phyloP scores from a whole-genome alignment of 2,888 invertebrate genomes.

The Agriotes lineatus region DNA sequence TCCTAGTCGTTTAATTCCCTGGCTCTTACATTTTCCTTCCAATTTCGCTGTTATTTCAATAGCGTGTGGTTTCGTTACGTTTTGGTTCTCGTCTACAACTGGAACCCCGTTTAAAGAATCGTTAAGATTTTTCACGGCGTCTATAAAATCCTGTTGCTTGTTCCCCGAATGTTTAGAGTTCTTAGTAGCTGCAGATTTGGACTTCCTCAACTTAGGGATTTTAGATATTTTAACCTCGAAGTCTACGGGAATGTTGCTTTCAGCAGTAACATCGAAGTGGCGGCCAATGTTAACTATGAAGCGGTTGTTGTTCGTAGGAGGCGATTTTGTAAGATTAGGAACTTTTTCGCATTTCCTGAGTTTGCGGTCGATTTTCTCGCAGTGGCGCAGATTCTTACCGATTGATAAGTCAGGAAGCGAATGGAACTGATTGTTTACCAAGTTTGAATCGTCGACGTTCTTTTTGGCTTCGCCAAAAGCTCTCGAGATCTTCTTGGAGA shows the following conservation, averaged over 20 bases:
- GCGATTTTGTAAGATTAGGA: constrained; percentile 45
- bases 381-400: constrained; percentile 77
- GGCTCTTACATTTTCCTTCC: constrained; percentile 43
- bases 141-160: constrained; percentile 54
- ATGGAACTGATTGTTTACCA: constrained; percentile 77
- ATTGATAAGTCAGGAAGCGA: constrained; percentile 80
- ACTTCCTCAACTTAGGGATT: constrained; percentile 58
- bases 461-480: constrained; percentile 64
- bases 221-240: constrained; percentile 65
- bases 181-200: constrained; percentile 38
- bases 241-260: constrained; percentile 61
- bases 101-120: constrained; percentile 53
- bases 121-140: constrained; percentile 62
- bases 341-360: constrained; percentile 67
- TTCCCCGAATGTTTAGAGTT: constrained; percentile 32
- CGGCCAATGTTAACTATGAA: constrained; percentile 66
- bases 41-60: constrained; percentile 44
- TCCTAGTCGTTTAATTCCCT: constrained; percentile 42
- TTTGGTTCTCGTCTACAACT: constrained; percentile 36
- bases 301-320: constrained; percentile 54
- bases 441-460: constrained; percentile 56
- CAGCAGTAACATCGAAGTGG: constrained; percentile 64
- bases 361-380: constrained; percentile 79
- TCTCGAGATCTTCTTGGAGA: constrained; percentile 63
- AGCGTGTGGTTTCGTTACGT: constrained; percentile 38